Evolutionary conservation across 1,140 invertebrate genomes (phyloP), one percentile per base, ranked within the genome.

Genomic region (Mesaphorura yosii): DNA sequence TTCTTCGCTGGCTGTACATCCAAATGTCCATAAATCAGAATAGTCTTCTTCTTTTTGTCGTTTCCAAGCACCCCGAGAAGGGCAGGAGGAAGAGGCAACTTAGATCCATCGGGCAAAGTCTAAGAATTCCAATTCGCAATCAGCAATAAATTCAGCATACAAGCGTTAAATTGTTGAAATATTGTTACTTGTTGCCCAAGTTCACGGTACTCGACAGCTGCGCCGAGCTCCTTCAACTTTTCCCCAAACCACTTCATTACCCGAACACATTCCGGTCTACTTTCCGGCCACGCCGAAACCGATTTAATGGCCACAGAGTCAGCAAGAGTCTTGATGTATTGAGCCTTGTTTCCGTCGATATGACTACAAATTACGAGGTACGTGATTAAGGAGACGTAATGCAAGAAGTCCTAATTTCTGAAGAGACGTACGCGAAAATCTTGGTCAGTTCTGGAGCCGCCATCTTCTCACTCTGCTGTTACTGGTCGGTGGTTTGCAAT

Each of bases 11-110:
- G 93, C 69, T 97, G 94, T 1, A 98, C 94, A 77, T 98, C 95
- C 64, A 98, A 78, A 74, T 98, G 95, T 0, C 94, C 95, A 73
- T 98, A 98, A 44, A 98, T 76, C 47, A 88, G 79, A 39, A 98
- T 77, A 17, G 93, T 98, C 64, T 91, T 86, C 68, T 93, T 94
- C 5, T 78, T 78, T 0, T 80, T 73, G 68, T 96, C 88, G 59
- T 77, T 81, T 53, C 91, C 92, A 41, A 97, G 73, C 26, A 70
- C 72, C 20, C 83, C 92, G n/a, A 95, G 72, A 20, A 98, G 64
- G 10, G 92, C 83, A 27, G 92, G 90, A 1, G 95, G 95, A 28
- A 97, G 69, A 28, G 79, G 76, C 27, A 95, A 37, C n/a, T 45
- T 23, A 48, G 70, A 72, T 7, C 85, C 87, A 72, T 85, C 81